phyloP scores from a whole-genome alignment of 2,888 invertebrate species.

The Diogma glabrata region DNA sequence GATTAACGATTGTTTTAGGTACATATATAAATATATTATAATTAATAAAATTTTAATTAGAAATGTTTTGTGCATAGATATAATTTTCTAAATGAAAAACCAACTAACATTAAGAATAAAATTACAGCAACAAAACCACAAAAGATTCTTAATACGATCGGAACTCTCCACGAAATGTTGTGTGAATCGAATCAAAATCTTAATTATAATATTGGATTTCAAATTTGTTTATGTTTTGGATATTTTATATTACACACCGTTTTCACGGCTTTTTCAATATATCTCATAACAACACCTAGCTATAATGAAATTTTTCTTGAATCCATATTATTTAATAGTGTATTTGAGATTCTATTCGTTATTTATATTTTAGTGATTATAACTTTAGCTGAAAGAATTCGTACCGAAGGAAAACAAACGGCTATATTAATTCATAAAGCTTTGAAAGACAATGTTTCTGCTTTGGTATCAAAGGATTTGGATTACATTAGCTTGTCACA shows the following conservation, averaged over 20 bases:
- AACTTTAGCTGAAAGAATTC: background rate
- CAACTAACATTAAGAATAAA: no score
- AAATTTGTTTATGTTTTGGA: constrained; percentile 1
- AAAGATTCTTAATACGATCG: no score
- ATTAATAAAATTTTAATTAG: background rate
- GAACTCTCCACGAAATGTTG: background rate
- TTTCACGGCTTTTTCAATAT: background rate
- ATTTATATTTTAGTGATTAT: background rate
- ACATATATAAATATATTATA: background rate
- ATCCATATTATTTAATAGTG: background rate
- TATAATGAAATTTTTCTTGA: background rate
- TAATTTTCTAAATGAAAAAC: no score
- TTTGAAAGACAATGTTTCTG: background rate
- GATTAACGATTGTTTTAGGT: constrained; percentile 5
- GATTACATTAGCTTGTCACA: background rate
- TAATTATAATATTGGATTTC: background rate
- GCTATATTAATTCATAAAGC: background rate
- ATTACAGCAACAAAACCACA: no score
- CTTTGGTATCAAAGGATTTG: background rate
- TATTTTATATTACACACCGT: background rate
- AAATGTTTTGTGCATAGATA: background rate
- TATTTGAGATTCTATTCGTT: background rate
- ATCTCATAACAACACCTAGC: background rate
- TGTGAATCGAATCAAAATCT: background rate
- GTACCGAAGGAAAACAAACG: background rate